Evolutionary conservation across 2,888 invertebrate species (phyloP), one percentile per base, ranked within the genome.

Genomic region (Teinopalpus imperialis): DNA sequence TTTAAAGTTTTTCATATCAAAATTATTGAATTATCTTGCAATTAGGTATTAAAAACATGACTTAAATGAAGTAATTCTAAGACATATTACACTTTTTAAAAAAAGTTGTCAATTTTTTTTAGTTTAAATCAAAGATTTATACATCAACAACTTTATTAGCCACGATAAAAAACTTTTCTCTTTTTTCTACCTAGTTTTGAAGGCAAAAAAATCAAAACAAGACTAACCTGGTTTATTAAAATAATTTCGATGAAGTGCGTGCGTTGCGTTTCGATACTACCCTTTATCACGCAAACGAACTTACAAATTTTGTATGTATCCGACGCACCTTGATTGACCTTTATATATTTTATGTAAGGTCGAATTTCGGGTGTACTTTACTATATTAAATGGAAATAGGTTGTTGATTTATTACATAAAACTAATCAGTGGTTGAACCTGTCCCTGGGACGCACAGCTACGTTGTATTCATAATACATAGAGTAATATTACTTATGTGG

Each of bases 161-260:
- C 27, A 45, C 30, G 21, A 14, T 16, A 21, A 12, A n/a, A 36
- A 53, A 50, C 40, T 54, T 55, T 49, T 43, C 47, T 43, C 39
- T 43, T 58, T n/a, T n/a, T 54, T 49, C 48, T 51, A 50, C 41
- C 53, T 49, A 48, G 51, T 44, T 56, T 51, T 32, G 34, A 46
- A 47, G 41, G 54, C 57, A 27, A 35, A 30, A 43, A 43, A 63
- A 64, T 78, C 77, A 74, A 79, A 83, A 76, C 76, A 77, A 76
- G 73, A 16, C 74, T 79, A 77, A 76, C 74, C 82, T 79, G 77
- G 75, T 81, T 83, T 83, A 85, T 81, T 83, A 86, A 83, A 86
- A 86, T 85, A 78, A 85, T 87, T 86, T 85, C 66, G 72, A 72
- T 73, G 60, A 59, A 75, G 81, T 87, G 87, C 87, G 87, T 87